These are phyloP conservation scores for Acromyrmex charruanus DNA, from an alignment of 1,140 invertebrate genomes.

Conservation along the genomic window DNA sequence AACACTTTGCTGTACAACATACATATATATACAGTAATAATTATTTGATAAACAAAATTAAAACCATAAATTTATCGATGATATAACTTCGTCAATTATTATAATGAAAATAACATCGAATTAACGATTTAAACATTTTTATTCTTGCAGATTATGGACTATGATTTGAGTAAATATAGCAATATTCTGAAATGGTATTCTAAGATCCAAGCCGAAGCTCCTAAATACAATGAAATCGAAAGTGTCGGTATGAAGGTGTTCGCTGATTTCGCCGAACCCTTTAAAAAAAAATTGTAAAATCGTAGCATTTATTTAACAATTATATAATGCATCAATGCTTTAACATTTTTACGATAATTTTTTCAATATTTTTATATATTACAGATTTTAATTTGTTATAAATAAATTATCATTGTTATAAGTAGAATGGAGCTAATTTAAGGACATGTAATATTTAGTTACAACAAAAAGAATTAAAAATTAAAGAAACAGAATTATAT, in stretches of 20 bases:
- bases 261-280: constrained; percentile 78
- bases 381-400: not conserved
- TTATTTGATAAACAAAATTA: not conserved
- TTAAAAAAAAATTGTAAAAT: constrained; percentile 69
- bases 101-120: not conserved
- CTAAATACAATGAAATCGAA: constrained; percentile 91
- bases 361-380: not conserved
- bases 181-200: constrained; percentile 90
- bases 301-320: not conserved
- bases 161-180: constrained; percentile 89
- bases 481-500: not conserved
- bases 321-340: not conserved
- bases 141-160: constrained; percentile 85
- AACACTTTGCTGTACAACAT: not conserved
- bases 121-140: not conserved
- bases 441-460: not conserved
- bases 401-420: constrained; percentile 18
- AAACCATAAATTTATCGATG: not conserved
- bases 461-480: not conserved
- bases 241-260: constrained; percentile 83
- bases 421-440: not conserved
- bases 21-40: not conserved
- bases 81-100: not conserved
- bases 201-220: constrained; percentile 89
- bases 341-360: constrained; percentile 6